Conservation (phyloP, 2,797 vertebrate species). For the Brachyrhaphis roseni region DNA sequence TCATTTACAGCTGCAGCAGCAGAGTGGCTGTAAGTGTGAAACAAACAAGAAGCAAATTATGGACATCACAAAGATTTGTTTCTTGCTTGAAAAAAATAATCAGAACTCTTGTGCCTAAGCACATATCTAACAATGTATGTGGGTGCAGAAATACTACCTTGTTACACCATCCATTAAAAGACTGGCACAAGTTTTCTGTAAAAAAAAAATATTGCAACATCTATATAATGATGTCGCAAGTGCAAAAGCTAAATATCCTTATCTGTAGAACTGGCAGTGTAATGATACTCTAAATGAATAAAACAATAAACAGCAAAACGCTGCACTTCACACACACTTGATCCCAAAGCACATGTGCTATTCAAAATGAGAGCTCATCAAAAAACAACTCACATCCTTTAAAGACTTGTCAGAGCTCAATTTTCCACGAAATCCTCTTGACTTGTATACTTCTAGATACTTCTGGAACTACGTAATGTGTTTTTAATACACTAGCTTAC, state of each 20-base stretch:
- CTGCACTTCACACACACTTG: neutral
- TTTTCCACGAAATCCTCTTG: neutral
- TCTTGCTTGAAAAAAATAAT: neutral
- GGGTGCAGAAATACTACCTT: neutral
- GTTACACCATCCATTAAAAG: neutral
- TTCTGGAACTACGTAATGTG: neutral
- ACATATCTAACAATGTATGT: neutral
- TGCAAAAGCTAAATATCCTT: neutral
- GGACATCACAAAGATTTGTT: neutral
- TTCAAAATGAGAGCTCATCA: neutral
- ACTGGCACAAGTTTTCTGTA: neutral
- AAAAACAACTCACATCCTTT: neutral
- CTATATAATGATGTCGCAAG: neutral
- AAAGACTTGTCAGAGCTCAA: neutral
- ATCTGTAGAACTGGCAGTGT: neutral
- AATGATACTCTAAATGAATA: too few relatives aligned
- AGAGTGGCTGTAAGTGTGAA: neutral
- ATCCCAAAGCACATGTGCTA: neutral
- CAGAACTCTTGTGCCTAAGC: neutral
- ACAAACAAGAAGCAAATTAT: neutral
- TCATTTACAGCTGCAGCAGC: neutral
- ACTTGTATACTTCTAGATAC: neutral
- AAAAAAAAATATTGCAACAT: too few relatives aligned
- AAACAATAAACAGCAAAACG: neutral
- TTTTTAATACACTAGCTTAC: neutral